A percentile compares a stretch with the other conserved stretches of the same genome.
phyloP scores from a whole-genome alignment of 2,888 invertebrate species.

The Pterostichus madidus region DNA sequence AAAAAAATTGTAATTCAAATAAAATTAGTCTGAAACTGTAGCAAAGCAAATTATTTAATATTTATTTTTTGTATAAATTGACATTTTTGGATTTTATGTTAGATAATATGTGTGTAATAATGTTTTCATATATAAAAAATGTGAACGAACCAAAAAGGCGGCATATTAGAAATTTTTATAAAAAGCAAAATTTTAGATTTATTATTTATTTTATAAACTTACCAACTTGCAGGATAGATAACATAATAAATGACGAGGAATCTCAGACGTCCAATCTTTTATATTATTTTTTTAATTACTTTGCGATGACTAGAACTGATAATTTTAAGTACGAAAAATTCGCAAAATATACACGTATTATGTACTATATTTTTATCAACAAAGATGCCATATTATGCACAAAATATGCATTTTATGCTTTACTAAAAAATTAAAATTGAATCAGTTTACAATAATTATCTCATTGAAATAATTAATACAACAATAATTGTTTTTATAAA shows the following conservation, averaged over 20 bases:
- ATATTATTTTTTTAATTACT: conserved; percentile 54
- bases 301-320: too few species aligned
- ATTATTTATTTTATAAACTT: conserved; percentile 27
- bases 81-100: background rate
- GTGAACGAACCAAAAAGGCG: conserved; percentile 17
- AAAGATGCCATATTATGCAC: too few species aligned
- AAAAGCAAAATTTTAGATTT: conserved; percentile 15
- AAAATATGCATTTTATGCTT: too few species aligned
- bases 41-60: background rate
- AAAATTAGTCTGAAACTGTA: too few species aligned
- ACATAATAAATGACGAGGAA: conserved; percentile 8
- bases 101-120: background rate
- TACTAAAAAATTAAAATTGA: too few species aligned
- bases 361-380: too few species aligned
- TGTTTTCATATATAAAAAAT: conserved; percentile 19
- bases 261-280: conserved; percentile 21
- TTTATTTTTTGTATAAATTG: background rate
- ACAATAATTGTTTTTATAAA: too few species aligned
- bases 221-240: conserved; percentile 30
- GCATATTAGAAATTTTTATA: conserved; percentile 28
- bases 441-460: too few species aligned
- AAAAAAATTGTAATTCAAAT: too few species aligned
- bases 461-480: too few species aligned
- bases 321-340: too few species aligned
- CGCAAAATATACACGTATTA: too few species aligned